phyloP scores from a whole-genome alignment of 2,113 vertebrate genomes.

The Athene cunicularia region DNA sequence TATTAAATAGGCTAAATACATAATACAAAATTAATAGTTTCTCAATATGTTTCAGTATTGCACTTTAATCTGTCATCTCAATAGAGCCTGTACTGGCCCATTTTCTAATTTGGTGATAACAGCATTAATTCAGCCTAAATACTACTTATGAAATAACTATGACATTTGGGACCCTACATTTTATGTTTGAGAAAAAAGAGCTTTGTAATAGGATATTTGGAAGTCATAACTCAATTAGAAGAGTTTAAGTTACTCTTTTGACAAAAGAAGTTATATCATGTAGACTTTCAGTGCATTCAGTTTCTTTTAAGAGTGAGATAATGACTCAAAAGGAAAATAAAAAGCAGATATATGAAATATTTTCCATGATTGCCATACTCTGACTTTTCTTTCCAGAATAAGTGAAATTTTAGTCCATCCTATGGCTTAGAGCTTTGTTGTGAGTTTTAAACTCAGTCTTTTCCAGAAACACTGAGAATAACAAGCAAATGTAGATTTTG shows the following conservation, averaged over 20 bases:
- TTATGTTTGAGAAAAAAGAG: background rate
- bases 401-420: background rate
- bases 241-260: background rate
- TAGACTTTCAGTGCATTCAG: background rate
- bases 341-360: background rate
- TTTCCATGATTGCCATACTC: background rate
- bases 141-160: background rate
- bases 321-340: background rate
- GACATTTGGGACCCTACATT: background rate
- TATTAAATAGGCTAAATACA: background rate
- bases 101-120: background rate
- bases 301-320: background rate
- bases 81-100: background rate
- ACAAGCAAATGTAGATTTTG: background rate
- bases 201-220: background rate
- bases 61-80: background rate
- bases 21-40: background rate
- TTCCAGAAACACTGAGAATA: background rate
- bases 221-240: background rate
- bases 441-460: background rate
- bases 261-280: background rate
- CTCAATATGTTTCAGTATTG: background rate
- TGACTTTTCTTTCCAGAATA: background rate
- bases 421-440: background rate
- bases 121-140: background rate